A percentile compares a stretch with the other conserved stretches of the same genome.
These are phyloP conservation scores for Aphidoletes aphidimyza DNA, from an alignment of 2,888 invertebrate genomes.

Conservation along the genomic window DNA sequence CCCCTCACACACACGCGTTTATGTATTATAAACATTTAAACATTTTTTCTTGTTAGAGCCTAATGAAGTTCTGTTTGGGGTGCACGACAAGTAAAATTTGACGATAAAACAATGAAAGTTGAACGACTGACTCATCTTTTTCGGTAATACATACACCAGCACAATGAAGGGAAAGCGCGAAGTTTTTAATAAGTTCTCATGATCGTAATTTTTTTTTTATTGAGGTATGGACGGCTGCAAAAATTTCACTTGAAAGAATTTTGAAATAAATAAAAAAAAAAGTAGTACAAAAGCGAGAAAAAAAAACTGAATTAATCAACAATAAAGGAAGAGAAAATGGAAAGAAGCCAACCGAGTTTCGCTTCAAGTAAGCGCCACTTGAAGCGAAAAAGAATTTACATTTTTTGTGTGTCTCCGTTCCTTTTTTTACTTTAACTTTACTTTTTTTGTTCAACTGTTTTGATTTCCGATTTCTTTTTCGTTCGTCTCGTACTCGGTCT, in stretches of 20 bases:
- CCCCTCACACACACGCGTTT: no score
- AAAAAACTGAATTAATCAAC: conserved; percentile 45
- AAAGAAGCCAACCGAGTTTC: neutral
- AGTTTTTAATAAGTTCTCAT: conserved; percentile 16
- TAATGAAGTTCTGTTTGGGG: neutral
- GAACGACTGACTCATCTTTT: neutral
- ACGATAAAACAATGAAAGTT: conserved; percentile 38
- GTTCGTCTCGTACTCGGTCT: neutral
- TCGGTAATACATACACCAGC: neutral
- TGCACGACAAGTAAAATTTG: neutral
- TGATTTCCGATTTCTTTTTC: neutral
- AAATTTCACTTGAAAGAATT: neutral
- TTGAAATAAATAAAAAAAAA: no score
- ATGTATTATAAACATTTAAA: no score
- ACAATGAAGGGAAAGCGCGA: neutral
- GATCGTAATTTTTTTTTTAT: neutral
- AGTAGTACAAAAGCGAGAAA: no score
- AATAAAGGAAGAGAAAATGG: conserved; percentile 23
- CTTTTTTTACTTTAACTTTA: neutral
- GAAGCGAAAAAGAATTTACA: neutral
- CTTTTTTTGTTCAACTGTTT: neutral
- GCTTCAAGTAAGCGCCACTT: no score
- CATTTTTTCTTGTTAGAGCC: neutral
- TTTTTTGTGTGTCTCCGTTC: neutral
- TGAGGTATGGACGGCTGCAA: neutral